Conservation (phyloP, 1,140 invertebrate genomes). For the Atta cephalotes region DNA sequence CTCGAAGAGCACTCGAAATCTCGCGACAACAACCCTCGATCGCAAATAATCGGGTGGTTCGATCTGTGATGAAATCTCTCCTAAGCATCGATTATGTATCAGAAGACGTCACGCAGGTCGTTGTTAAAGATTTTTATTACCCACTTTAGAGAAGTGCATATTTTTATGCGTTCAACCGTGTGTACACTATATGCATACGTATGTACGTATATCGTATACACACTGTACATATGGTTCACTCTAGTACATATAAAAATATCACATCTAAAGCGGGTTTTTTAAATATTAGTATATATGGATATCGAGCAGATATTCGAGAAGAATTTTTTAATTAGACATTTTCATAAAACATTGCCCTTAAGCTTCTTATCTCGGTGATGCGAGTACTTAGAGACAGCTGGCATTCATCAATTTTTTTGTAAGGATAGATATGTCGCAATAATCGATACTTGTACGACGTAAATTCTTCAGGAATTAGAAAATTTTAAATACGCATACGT, state of each 20-base stretch:
- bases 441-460: background rate
- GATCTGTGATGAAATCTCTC: constrained; percentile 43
- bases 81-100: constrained; percentile 2
- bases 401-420: background rate
- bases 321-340: constrained; percentile 14
- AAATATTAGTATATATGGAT: background rate
- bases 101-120: background rate
- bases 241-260: constrained; percentile 8
- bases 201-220: background rate
- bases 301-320: background rate
- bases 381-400: constrained; percentile 52
- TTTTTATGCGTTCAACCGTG: background rate
- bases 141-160: background rate
- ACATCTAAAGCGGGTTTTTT: constrained; percentile 19
- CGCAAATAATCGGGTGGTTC: background rate
- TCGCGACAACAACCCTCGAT: constrained; percentile 35
- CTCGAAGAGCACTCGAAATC: constrained; percentile 47
- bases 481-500: background rate
- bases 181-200: background rate
- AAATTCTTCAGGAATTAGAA: background rate
- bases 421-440: constrained; percentile 32
- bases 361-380: constrained; percentile 43
- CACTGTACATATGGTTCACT: background rate
- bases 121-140: constrained; percentile 46
- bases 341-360: constrained; percentile 8